A percentile compares a stretch with the other conserved stretches of the same genome.
These are phyloP conservation scores for Elmis aenea DNA, from an alignment of 2,888 invertebrate species.

Conservation along the genomic window DNA sequence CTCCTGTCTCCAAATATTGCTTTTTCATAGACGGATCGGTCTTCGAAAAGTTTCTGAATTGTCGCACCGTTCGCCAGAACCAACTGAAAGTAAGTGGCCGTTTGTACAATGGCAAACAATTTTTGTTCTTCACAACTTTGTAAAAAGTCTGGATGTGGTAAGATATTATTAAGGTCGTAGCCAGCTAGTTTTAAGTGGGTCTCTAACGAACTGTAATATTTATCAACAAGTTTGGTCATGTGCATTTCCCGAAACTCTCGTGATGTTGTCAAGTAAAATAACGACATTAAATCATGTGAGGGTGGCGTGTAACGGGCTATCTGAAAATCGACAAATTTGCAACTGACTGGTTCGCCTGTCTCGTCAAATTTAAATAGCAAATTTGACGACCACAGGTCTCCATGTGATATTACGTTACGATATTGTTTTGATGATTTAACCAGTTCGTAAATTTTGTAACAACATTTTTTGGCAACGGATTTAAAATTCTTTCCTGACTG, in stretches of 20 bases:
- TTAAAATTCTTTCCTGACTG: constrained; percentile 30
- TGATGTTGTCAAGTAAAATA: constrained; percentile 36
- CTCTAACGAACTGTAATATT: constrained; percentile 38
- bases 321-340: constrained; percentile 44
- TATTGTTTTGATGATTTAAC: constrained; percentile 41
- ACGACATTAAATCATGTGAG: constrained; percentile 56
- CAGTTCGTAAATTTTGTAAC: constrained; percentile 28
- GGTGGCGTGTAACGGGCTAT: constrained; percentile 57
- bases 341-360: constrained; percentile 26
- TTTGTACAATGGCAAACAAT: constrained; percentile 33
- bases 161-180: constrained; percentile 25
- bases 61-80: constrained; percentile 28
- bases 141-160: constrained; percentile 34
- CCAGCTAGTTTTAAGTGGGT: constrained; percentile 29
- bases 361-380: constrained; percentile 21
- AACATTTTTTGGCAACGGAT: constrained; percentile 21
- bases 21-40: constrained; percentile 26
- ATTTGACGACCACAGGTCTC: constrained; percentile 63
- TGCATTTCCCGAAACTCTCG: constrained; percentile 30
- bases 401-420: constrained; percentile 55
- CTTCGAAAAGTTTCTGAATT: constrained; percentile 27
- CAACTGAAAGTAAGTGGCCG: constrained; percentile 36
- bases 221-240: constrained; percentile 33
- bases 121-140: constrained; percentile 38
- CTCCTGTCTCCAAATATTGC: constrained; percentile 33